These are phyloP conservation scores for Tortrix viridana DNA, from an alignment of 2,888 invertebrate genomes.

Conservation along the genomic window DNA sequence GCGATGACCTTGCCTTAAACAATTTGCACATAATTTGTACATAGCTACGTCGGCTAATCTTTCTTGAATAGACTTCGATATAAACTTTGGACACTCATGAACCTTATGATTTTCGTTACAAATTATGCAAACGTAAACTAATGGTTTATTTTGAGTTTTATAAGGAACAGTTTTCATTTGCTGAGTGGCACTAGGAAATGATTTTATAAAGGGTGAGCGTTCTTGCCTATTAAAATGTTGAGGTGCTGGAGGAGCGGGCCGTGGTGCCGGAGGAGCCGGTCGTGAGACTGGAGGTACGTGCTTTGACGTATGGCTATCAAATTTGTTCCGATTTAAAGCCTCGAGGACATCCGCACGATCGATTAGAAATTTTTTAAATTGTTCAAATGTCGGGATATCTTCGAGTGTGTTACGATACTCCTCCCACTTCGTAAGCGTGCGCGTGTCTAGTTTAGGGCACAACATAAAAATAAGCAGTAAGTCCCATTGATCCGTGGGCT, in stretches of 20 bases:
- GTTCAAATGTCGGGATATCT: neutral
- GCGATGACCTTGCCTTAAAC: slow-evolving; percentile 3
- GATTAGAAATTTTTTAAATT: neutral
- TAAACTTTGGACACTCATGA: neutral
- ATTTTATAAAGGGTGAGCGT: neutral
- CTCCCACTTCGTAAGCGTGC: neutral
- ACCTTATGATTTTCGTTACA: slow-evolving; percentile 1
- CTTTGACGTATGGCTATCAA: neutral
- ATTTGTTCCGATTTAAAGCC: slow-evolving; percentile 2
- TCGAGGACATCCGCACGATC: slow-evolving; percentile 10
- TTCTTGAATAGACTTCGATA: neutral
- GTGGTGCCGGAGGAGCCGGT: neutral
- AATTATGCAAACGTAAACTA: neutral
- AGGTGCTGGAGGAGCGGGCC: neutral
- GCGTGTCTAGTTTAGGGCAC: neutral
- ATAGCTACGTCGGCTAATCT: neutral
- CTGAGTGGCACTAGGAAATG: neutral
- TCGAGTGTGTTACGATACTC: slow-evolving; percentile 3
- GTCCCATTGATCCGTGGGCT: slow-evolving; percentile 4
- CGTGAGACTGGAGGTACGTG: neutral
- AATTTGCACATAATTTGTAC: slow-evolving; percentile 8
- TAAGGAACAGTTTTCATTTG: neutral
- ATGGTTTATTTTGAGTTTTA: neutral
- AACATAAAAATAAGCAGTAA: neutral
- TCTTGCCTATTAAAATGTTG: neutral